Evolutionary conservation across 2,888 invertebrate species (phyloP), one percentile per base, ranked within the genome.

Genomic region (Mayetiola destructor): DNA sequence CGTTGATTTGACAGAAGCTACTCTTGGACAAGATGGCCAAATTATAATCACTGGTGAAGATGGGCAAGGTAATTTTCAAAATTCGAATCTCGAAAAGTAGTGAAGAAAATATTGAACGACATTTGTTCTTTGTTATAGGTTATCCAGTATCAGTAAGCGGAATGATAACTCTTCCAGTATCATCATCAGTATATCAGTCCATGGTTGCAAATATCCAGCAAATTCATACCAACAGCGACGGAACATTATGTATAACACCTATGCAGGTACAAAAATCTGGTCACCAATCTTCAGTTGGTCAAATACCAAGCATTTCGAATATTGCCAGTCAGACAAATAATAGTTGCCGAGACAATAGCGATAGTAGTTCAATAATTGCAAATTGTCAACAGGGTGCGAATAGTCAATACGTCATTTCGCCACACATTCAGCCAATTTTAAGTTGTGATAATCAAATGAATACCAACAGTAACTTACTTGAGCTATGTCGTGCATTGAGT

Each of bases 41-140:
- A 84, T 95, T 68, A 92, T 94, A 66, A 82, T 95, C 66, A 93
- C 94, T 57, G 89, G 91, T 59, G 94, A 94, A 76, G 92, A 93
- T 73, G 92, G 92, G 59, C 91, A 90, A 74, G 88, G 89, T 89
- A 75, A 30, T n/a, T 39, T 55, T 23, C 14, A 18, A 16, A 18
- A 20, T 35, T 37, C 12, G 18, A 37, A 18, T 9, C 39, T 18
- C 12, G 23, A 52, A 9, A 2, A 27, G 20, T 27, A 37, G 32
- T 56, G 20, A 21, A 23, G 16, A 32, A 23, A 40, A 39, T 40
- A 20, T 40, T 23, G 16, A 42, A 36, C 40, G 12, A 18, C n/a
- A 32, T 32, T 9, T 37, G 37, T 37, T n/a, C 37, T 37, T n/a
- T 37, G 42, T 57, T 56, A 63, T 56, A 73, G 73, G 73, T 61